Percentiles rank a stretch among this genome's conserved stretches.
Conservation (phyloP, 2,797 vertebrate species). For the Sardinella longiceps region DNA sequence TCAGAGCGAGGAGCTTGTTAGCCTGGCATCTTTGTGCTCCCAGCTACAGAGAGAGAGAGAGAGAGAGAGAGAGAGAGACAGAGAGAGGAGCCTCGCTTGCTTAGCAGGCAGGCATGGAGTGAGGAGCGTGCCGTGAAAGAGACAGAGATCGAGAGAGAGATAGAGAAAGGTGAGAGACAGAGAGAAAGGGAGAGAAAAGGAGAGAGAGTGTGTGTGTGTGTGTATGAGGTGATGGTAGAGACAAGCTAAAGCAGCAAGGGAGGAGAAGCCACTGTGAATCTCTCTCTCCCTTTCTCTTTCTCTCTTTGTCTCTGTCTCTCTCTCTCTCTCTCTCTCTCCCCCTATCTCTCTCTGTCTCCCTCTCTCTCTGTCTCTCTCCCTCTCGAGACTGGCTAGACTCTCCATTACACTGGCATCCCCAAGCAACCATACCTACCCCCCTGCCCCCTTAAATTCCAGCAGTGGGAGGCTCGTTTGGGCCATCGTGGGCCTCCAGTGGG, state of each 20-base stretch:
- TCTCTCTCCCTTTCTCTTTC: neutral
- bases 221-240: conserved; percentile 33
- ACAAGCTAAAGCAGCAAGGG: neutral
- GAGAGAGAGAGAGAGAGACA: conserved; percentile 63
- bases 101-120: neutral
- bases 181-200: neutral
- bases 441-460: neutral
- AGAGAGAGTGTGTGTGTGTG: conserved; percentile 19
- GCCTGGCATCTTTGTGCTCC: conserved; percentile 37
- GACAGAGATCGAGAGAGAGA: neutral
- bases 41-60: conserved; percentile 16
- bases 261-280: neutral
- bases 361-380: conserved; percentile 6
- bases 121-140: conserved; percentile 14
- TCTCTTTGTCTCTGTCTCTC: no score
- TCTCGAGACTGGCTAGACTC: conserved; percentile 40
- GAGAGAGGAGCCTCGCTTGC: no score
- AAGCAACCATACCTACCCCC: conserved; percentile 11
- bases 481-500: neutral
- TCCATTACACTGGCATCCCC: conserved; percentile 27
- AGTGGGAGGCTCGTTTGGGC: neutral
- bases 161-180: conserved; percentile 7
- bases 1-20: conserved; percentile 58
- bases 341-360: neutral
- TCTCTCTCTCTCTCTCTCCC: neutral